Evolutionary conservation across 1,140 invertebrate species (phyloP), one percentile per base, ranked within the genome.

Genomic region (Manduca sexta): DNA sequence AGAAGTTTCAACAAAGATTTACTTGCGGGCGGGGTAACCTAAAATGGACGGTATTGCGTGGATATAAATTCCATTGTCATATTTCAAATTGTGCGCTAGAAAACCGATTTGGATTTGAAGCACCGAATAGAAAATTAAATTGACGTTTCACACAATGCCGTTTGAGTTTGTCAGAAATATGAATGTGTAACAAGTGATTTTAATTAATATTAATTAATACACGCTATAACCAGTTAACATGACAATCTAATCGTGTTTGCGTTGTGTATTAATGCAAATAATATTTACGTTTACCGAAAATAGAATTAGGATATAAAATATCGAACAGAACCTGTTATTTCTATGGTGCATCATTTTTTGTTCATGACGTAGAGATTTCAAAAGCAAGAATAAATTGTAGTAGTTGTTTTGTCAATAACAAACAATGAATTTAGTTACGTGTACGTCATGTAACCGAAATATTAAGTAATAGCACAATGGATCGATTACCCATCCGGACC

Each of bases 121-220:
- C 21, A 21, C 41, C n/a, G 14, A 43, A 43, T 43, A 29, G 41
- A 31, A 43, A 43, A 43, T 43, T 31, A 31, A 43, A 43, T 43
- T 43, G 41, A 43, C 41, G 29, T 31, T 30, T 31, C 41, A 43
- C 29, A 43, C 41, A 43, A 43, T 29, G 18, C 41, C 41, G 21
- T 43, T 43, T 43, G n/a, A 43, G 21, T 30, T 43, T 43, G 41
- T 43, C 29, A n/a, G 41, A 43, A 30, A 43, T 0, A 43, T 29
- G 29, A 15, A 43, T 43, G 18, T 15, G 29, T 43, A 29, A 43
- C 41, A 43, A 43, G 10, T 21, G n/a, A 31, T n/a, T 14, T 35
- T 35, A 35, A 35, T 35, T 35, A 35, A 35, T 35, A 35, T 35
- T 35, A 11, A 35, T 11, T 35, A 35, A 34, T 34, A 14, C 2